phyloP scores from a whole-genome alignment of 2,888 invertebrate genomes.

The Blera fallax region DNA sequence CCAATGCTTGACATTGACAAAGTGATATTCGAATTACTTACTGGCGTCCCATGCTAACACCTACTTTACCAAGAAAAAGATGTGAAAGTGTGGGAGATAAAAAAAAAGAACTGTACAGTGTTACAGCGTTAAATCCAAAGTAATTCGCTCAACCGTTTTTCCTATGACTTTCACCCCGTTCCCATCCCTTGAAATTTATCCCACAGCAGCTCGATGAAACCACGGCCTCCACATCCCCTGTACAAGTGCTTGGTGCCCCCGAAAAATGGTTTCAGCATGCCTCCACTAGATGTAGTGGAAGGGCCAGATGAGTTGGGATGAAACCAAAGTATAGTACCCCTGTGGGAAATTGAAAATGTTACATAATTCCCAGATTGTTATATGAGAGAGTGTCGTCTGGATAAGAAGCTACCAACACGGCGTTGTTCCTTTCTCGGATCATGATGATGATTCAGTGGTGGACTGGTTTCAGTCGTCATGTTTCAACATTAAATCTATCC shows the following conservation, averaged over 20 bases:
- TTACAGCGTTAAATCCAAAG: conserved; percentile 35
- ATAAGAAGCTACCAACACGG: conserved; percentile 32
- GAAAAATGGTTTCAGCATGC: conserved; percentile 24
- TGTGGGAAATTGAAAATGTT: conserved; percentile 68
- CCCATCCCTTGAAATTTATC: conserved; percentile 24
- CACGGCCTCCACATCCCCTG: conserved; percentile 3
- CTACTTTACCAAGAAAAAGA: neutral
- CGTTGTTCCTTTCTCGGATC: conserved; percentile 33
- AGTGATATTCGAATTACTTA: conserved; percentile 40
- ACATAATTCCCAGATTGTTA: conserved; percentile 65
- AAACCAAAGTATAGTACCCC: conserved; percentile 53
- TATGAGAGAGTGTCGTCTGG: conserved; percentile 63
- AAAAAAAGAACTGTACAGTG: neutral
- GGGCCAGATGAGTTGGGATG: conserved; percentile 8
- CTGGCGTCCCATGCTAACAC: conserved; percentile 23
- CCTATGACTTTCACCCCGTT: neutral
- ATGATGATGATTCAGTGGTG: conserved; percentile 62
- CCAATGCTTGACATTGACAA: conserved; percentile 30
- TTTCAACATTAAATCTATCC: conserved; percentile 66
- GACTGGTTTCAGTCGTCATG: conserved; percentile 64
- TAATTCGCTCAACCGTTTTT: conserved; percentile 41
- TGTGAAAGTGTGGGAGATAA: neutral
- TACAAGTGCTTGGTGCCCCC: neutral
- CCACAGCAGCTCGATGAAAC: conserved; percentile 23
- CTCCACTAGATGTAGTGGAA: neutral